Percentiles rank a stretch among this genome's conserved stretches.
phyloP scores from a whole-genome alignment of 2,113 vertebrate genomes.

The Glaucomys volans region DNA sequence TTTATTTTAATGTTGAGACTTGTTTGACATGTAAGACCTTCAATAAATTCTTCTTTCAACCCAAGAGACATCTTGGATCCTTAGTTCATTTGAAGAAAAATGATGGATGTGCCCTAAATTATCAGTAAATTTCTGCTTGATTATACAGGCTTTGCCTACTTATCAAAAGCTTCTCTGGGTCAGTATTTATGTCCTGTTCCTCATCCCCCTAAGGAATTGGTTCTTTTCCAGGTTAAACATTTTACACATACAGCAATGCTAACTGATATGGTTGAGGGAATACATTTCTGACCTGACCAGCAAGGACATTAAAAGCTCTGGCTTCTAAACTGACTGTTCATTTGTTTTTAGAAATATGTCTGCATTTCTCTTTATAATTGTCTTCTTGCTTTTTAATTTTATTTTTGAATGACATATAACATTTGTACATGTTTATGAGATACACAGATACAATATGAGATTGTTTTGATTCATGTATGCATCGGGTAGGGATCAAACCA shows the following conservation, averaged over 20 bases:
- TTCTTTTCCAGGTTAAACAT: neutral
- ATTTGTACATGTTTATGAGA: neutral
- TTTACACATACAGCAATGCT: neutral
- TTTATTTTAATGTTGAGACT: neutral
- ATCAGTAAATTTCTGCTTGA: slow-evolving; percentile 1
- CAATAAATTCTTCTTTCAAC: neutral
- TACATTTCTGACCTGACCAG: neutral
- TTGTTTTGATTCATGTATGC: neutral
- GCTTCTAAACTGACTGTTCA: neutral
- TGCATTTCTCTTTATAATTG: neutral
- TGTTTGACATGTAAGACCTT: neutral
- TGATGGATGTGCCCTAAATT: neutral
- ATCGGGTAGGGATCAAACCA: neutral
- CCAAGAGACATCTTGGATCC: neutral
- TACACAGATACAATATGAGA: too few relatives aligned
- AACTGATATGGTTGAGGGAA: neutral
- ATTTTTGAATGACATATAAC: neutral
- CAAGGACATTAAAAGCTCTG: neutral
- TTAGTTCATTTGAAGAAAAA: slow-evolving; percentile 26
- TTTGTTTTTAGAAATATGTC: neutral
- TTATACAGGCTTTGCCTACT: neutral
- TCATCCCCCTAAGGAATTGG: neutral
- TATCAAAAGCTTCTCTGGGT: slow-evolving; percentile 17
- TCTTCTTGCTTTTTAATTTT: neutral
- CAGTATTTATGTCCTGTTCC: neutral